Conservation (phyloP, 2,113 vertebrate species). For the Anarhynchus alexandrinus region DNA sequence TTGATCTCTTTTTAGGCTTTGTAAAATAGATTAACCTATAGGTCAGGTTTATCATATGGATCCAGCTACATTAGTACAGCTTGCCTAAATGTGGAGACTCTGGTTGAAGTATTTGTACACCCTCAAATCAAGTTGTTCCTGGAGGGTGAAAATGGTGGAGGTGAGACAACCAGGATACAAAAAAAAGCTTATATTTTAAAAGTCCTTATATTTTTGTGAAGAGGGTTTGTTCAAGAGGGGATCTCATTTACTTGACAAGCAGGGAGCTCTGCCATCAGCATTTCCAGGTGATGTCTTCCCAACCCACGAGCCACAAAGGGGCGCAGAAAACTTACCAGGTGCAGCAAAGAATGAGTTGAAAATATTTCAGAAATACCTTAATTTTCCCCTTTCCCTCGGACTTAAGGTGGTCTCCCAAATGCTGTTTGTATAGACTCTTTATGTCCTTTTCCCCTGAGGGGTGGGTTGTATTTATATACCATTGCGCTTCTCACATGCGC, state of each 20-base stretch:
- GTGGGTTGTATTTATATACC: neutral
- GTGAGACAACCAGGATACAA: no score
- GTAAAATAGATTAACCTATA: neutral
- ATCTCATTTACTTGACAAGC: neutral
- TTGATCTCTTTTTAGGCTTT: neutral
- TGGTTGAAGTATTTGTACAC: neutral
- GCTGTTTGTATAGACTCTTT: neutral
- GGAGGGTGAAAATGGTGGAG: neutral
- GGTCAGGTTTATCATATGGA: neutral
- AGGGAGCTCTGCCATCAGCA: neutral
- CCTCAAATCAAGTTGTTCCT: neutral
- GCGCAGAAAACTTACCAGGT: neutral
- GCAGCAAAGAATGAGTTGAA: neutral
- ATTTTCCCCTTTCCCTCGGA: neutral
- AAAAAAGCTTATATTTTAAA: no score
- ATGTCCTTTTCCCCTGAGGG: neutral
- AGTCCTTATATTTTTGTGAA: accelerated
- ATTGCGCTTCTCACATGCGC: neutral
- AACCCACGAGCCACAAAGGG: neutral
- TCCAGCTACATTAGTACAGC: neutral
- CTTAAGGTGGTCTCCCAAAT: neutral
- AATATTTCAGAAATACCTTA: neutral
- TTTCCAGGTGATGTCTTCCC: no score
- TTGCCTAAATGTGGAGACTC: neutral
- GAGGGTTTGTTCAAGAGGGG: neutral